These are phyloP conservation scores for Peromyscus leucopus DNA, from an alignment of 2,113 vertebrate species.

Conservation along the genomic window DNA sequence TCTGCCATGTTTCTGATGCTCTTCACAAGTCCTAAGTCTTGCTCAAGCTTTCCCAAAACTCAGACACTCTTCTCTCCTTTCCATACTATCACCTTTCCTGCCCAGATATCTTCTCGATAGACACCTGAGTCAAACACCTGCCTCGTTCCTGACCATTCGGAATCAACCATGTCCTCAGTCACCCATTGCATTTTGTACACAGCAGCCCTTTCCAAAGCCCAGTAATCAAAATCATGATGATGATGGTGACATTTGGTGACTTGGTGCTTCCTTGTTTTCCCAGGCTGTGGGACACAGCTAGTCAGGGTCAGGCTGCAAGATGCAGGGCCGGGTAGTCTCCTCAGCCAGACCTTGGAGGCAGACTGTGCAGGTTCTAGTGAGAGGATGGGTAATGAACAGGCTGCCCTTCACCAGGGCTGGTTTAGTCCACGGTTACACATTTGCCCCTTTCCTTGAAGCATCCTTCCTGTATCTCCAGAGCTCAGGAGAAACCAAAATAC, in stretches of 20 bases:
- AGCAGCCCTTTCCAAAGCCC: background rate
- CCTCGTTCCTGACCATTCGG: background rate
- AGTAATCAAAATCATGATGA: no score
- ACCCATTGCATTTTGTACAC: no score
- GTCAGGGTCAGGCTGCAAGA: no score
- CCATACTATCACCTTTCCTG: background rate
- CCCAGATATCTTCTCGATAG: background rate
- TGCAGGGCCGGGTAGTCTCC: no score
- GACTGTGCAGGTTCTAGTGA: background rate
- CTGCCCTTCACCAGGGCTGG: background rate
- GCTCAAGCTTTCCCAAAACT: background rate
- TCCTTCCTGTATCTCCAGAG: slow-evolving; percentile 2
- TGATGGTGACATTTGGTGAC: background rate
- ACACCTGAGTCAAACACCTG: background rate
- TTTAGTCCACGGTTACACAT: background rate
- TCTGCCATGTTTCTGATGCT: rapidly evolving
- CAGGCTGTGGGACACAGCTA: no score
- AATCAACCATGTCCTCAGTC: background rate
- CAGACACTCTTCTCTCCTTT: background rate
- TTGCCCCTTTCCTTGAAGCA: background rate
- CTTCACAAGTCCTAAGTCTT: background rate
- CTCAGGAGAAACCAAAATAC: slow-evolving; percentile 46
- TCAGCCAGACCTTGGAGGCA: background rate
- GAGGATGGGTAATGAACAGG: rapidly evolving
- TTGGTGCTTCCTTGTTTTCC: background rate